Evolutionary conservation across 1,140 invertebrate genomes (phyloP), one percentile per base, ranked within the genome.

Genomic region (Heliconius nattereri): DNA sequence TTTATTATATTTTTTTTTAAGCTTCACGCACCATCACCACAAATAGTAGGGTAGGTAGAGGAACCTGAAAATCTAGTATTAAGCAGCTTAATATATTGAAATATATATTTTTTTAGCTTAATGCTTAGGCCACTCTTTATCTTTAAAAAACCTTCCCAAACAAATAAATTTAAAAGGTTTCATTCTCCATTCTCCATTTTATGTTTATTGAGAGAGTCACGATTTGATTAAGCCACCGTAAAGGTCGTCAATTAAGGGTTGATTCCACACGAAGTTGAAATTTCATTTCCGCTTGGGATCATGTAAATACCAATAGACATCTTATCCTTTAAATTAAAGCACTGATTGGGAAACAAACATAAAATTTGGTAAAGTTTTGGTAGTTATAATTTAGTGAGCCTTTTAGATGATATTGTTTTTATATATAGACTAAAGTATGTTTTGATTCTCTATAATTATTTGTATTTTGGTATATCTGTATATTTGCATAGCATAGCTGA

Each of bases 321-420:
- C n/a, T 60, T 60, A 60, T 60, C 54, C 54, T 60, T 60, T 60
- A 60, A 60, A 60, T 60, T 60, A 60, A 60, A 23, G 54, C 20
- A n/a, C 54, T 57, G 54, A 57, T 57, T 57, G n/a, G 54, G n/a
- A 57, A 57, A 57, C 54, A 57, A 57, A 57, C 49, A 52, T 57
- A 57, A 57, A n/a, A 57, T 57, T 11, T 57, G 20, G 54, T 23
- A n/a, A 57, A 57, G 54, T 54, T 23, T 20, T 23, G 19, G 7
- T 23, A 57, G 20, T 20, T 8, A 57, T 23, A 20, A 9, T 57
- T 57, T 57, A 20, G n/a, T 57, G 19, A 49, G 49, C 0, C 49
- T 49, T 49, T 49, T 49, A 49, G 16, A 49, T 49, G 7, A 20
- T 52, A 52, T 7, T 52, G 19, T 52, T 52, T 20, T 20, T 20